Base-by-base conservation (phyloP, 2,113 vertebrate species). In the Dryoscopus gambensis region DNA sequence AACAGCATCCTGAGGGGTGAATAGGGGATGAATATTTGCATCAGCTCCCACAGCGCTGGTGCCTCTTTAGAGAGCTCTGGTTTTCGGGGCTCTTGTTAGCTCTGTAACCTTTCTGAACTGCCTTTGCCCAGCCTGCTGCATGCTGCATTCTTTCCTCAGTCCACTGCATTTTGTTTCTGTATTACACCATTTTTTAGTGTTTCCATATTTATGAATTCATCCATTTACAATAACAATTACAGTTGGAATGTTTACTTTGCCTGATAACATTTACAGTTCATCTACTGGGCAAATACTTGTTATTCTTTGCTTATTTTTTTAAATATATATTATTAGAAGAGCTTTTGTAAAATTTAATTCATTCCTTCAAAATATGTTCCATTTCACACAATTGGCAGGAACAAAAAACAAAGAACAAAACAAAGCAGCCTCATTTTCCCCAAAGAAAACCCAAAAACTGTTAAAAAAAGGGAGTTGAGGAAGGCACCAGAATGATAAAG, bases 241-340 rank as follows among this genome's bases (percentile, higher is more conserved):
- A 96, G 86, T 81, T 95, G 92, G 95, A 98, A 97, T 97, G 93
- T 97, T 98, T 97, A 96, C 89, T 97, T 97, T 97, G 87, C 89
- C 93, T 95, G 97, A 97, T 97, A 97, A 94, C 88, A 97, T 96
- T 97, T 97, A 93, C 93, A 95, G 94, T 96, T 97, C 87, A 97
- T 97, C 93, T 96, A 76, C 80, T 95, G 95, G 95, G 84, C 96
- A 97, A 96, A 90, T 94, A 87, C 90, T 96, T 98, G 87, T 95
- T 97, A 95, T 96, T 97, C 82, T 96, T 96, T 95, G 92, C 75
- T 96, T 94, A 80, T 95, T 96, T 97, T 96, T 95, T 63, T 5
- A 35, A 93, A 97, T 89, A 85, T 56, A 73, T 89, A 62, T 89
- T 92, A 94, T 96, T 95, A 97, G 93, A 77, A 95, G 93, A 95